phyloP scores from a whole-genome alignment of 37 sponge, comb jelly and placozoan genomes.

The Halisarca cf. caerulea region DNA sequence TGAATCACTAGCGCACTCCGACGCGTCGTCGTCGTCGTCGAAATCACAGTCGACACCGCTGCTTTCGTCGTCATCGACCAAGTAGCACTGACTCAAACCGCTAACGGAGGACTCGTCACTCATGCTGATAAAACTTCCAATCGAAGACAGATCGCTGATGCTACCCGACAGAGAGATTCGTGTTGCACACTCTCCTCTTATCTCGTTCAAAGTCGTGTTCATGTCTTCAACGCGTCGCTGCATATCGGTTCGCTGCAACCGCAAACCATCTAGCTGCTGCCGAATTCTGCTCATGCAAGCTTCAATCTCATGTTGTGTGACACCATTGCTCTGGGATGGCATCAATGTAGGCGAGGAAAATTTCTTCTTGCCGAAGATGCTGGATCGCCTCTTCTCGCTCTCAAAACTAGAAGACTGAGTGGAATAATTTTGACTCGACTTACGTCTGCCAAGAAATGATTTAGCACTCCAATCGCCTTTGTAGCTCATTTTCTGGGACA shows the following conservation, averaged over 20 bases:
- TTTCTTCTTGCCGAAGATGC: neutral
- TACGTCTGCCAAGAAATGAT: constrained; percentile 3
- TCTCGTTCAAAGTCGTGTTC: constrained; percentile 3
- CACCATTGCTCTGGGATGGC: neutral
- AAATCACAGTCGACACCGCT: constrained; percentile 1
- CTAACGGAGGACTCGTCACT: constrained; percentile 13
- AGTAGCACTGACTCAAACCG: neutral
- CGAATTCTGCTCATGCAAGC: constrained; percentile 34
- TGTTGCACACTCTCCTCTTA: constrained; percentile 1
- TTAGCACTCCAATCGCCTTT: neutral
- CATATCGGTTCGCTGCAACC: constrained; percentile 9
- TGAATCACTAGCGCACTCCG: neutral
- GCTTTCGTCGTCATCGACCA: neutral
- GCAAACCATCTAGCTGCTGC: constrained; percentile 16
- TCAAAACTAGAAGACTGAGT: too few relatives aligned
- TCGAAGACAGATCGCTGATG: constrained; percentile 16
- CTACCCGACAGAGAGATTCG: constrained; percentile 15
- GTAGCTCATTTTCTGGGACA: neutral
- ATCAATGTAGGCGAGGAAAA: neutral
- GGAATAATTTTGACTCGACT: neutral
- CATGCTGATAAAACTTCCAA: neutral
- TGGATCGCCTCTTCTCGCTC: neutral
- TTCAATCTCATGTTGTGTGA: constrained; percentile 2
- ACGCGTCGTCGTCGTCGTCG: neutral
- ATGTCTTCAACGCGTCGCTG: constrained; percentile 12